Conservation (phyloP, 2,888 invertebrate genomes). For the Clusia tigrina region DNA sequence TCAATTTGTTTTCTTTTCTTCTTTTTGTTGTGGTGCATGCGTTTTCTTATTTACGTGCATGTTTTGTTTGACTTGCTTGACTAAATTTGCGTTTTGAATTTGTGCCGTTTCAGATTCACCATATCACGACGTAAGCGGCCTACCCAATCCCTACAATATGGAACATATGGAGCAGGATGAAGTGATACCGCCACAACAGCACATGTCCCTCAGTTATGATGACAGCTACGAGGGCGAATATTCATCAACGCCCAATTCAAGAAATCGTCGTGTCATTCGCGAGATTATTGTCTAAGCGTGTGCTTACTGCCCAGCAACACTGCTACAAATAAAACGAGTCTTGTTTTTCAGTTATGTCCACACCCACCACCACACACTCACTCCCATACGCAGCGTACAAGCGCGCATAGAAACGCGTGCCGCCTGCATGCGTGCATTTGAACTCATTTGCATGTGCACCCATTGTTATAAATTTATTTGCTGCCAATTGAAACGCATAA, state of each 20-base stretch:
- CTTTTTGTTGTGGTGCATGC: no score
- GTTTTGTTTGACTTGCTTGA: neutral
- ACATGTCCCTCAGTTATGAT: slow-evolving; percentile 89
- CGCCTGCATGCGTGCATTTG: no score
- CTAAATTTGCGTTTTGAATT: slow-evolving; percentile 28
- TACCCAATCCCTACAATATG: slow-evolving; percentile 87
- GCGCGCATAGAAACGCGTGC: slow-evolving; percentile 26
- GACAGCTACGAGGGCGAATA: slow-evolving; percentile 93
- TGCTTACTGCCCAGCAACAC: no score
- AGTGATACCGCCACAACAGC: slow-evolving; percentile 70
- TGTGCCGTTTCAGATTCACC: slow-evolving; percentile 78
- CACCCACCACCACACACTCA: slow-evolving; percentile 26
- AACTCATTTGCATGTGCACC: slow-evolving; percentile 26
- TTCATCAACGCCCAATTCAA: slow-evolving; percentile 92
- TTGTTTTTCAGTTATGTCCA: slow-evolving; percentile 23
- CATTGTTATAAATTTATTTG: slow-evolving; percentile 40
- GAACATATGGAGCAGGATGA: slow-evolving; percentile 82
- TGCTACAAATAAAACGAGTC: neutral
- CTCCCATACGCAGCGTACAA: slow-evolving; percentile 25
- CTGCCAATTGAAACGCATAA: slow-evolving; percentile 17
- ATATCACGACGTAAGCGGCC: slow-evolving; percentile 92
- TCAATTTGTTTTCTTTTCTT: slow-evolving; percentile 37
- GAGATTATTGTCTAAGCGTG: slow-evolving; percentile 85
- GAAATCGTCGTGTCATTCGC: slow-evolving; percentile 89
- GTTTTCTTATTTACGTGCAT: slow-evolving; percentile 38